These are phyloP conservation scores for Myiopsitta monachus DNA, from an alignment of 2,113 vertebrate species.

Conservation along the genomic window DNA sequence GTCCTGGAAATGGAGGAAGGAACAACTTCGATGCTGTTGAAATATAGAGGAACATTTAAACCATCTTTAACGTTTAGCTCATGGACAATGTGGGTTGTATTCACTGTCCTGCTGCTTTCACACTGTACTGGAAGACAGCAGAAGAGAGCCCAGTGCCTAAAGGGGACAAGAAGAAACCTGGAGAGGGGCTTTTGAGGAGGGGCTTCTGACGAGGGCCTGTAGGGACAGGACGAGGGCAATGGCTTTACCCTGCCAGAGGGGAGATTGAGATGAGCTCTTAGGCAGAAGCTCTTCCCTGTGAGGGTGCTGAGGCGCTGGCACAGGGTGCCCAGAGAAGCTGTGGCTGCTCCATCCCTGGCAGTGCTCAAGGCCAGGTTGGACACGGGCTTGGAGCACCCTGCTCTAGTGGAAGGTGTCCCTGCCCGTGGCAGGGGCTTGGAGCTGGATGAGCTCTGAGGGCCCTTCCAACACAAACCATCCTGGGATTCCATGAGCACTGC, in stretches of 20 bases:
- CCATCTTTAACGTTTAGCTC: neutral
- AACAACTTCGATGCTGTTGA: neutral
- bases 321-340: too few species aligned
- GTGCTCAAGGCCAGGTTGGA: neutral
- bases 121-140: neutral
- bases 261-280: neutral
- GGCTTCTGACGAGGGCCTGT: neutral
- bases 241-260: neutral
- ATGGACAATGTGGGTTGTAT: rapidly evolving
- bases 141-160: neutral
- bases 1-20: neutral
- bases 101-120: neutral
- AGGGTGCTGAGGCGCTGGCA: too few species aligned
- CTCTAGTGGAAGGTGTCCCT: neutral
- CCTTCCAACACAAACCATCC: neutral
- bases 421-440: neutral
- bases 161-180: neutral
- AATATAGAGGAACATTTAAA: neutral
- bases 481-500: neutral
- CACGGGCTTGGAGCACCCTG: neutral
- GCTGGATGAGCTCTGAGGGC: neutral
- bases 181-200: neutral
- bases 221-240: neutral
- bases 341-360: too few species aligned
- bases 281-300: too few species aligned